Base-by-base conservation (phyloP, 2,797 vertebrate species). In the Presbytis comata region DNA sequence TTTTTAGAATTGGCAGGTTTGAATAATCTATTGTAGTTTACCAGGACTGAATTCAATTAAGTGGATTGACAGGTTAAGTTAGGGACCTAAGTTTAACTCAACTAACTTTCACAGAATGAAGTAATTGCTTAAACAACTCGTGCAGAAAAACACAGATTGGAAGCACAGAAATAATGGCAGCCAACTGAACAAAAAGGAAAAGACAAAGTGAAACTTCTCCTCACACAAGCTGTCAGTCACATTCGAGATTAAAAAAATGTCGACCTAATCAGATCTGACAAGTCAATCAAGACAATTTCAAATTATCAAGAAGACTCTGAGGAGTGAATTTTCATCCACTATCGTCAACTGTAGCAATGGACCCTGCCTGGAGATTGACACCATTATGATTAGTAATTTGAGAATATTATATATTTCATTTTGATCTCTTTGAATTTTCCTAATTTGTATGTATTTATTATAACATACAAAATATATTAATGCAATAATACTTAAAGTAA, bases 361-460 rank as follows among this genome's bases (percentile, higher is more conserved):
- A 41, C 41, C 6, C 59, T 26, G 24, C 50, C 76, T 55, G 19
- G 44, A 86, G 57, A 90, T 33, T 59, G 83, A 61, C 1, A 50
- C 57, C 48, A 33, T 80, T 8, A 36, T 24, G 19, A 86, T 28
- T 75, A 76, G 28, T n/a, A 80, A 33, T 89, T 84, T 75, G 78
- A 88, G 80, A 91, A 70, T 75, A 93, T 14, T 74, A 44, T 39
- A n/a, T 76, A 64, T 86, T 91, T 95, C 36, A 48, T 76, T 91
- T 88, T 53, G 21, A 59, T 39, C 22, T 59, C 48, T 74, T 88
- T 61, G 14, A 55, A 59, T 36, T 48, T 79, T 96, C 50, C 89
- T 67, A 48, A 53, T 67, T 46, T 36, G 10, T 17, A 3, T 79
- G 6, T 36, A 41, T 19, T 14, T n/a, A 41, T 79, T 64, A 61